Evolutionary conservation across 2,797 vertebrate species (phyloP).

Genomic region (Craterocephalus amniculus): DNA sequence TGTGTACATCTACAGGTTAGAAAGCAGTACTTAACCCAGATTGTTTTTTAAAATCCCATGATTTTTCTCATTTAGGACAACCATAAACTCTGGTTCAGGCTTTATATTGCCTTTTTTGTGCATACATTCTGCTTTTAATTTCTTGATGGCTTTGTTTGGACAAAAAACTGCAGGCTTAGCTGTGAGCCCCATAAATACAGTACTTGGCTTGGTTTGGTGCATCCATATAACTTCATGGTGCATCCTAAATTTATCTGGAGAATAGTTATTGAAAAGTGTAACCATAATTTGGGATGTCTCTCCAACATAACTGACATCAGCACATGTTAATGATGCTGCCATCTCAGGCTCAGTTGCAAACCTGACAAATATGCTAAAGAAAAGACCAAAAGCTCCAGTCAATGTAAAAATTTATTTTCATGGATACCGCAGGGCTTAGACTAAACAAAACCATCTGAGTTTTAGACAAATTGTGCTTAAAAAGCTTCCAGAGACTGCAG

Average conservation of each 20-base stretch:
- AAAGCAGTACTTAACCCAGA: too few species aligned
- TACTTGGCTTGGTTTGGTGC: not conserved
- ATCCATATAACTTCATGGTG: constrained; percentile 1
- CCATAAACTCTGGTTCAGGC: not conserved
- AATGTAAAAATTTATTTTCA: constrained; percentile 22
- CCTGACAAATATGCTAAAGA: constrained; percentile 34
- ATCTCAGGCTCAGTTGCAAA: constrained; percentile 23
- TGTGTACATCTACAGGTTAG: too few species aligned
- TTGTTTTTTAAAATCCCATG: too few species aligned
- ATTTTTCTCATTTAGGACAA: too few species aligned
- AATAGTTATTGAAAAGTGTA: constrained; percentile 32
- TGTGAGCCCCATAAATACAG: not conserved
- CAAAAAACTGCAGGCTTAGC: not conserved
- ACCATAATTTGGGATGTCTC: constrained; percentile 18
- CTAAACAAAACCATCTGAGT: constrained; percentile 8
- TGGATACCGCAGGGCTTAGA: constrained; percentile 22
- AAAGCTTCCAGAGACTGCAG: constrained; percentile 12
- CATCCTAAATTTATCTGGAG: constrained; percentile 3
- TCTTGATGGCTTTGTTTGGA: not conserved
- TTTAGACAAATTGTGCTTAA: constrained; percentile 16
- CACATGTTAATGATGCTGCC: constrained; percentile 1
- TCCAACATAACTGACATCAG: constrained; percentile 12
- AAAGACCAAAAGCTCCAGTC: constrained; percentile 3
- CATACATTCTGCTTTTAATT: not conserved
- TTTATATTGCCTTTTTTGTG: not conserved